Evolutionary conservation across 1,140 invertebrate genomes (phyloP).

Genomic region (Papilio xuthus): DNA sequence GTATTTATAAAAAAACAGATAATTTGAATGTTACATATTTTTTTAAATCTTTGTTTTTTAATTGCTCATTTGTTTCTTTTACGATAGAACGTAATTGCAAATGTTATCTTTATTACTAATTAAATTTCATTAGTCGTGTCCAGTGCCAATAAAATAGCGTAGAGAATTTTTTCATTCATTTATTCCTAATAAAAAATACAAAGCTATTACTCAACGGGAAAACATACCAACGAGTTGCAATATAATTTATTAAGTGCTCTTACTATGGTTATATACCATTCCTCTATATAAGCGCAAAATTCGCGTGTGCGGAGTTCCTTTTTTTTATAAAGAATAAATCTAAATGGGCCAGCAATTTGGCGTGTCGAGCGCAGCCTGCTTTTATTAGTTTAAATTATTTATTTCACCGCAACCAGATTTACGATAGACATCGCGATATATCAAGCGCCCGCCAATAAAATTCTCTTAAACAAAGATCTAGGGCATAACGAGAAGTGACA

Average conservation of each 20-base stretch:
- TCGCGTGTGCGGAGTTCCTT: slow-evolving; percentile 15
- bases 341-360: slow-evolving; percentile 38
- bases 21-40: neutral
- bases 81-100: neutral
- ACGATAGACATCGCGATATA: slow-evolving; percentile 75
- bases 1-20: neutral
- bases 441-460: slow-evolving; percentile 76
- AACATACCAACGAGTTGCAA: slow-evolving; percentile 1
- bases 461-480: slow-evolving; percentile 52
- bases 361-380: slow-evolving; percentile 45
- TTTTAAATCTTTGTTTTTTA: neutral
- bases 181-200: neutral
- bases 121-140: neutral
- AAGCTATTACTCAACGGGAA: neutral
- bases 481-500: slow-evolving; percentile 11
- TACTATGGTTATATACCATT: neutral
- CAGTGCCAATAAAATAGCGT: neutral
- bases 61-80: neutral
- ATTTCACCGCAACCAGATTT: slow-evolving; percentile 75
- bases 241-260: slow-evolving; percentile 22
- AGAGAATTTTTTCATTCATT: neutral
- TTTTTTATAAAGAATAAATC: slow-evolving; percentile 30
- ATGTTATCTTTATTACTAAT: neutral
- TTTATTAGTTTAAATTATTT: slow-evolving; percentile 80
- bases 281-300: neutral